phyloP scores from a whole-genome alignment of 2,797 vertebrate species.

The Myotis findleyi region DNA sequence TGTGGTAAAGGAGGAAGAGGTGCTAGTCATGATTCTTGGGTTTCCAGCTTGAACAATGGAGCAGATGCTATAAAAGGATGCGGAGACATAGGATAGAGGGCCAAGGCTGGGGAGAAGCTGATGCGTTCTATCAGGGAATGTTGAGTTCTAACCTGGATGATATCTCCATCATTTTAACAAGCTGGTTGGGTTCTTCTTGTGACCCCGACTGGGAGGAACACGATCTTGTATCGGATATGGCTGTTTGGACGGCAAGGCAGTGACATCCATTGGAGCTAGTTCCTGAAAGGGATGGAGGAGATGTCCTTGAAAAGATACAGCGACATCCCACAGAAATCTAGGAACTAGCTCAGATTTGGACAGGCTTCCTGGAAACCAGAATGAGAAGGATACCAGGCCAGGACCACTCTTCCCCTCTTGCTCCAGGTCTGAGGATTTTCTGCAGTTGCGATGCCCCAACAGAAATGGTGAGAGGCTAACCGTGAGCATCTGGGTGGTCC shows the following conservation, averaged over 20 bases:
- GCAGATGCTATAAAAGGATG: not conserved
- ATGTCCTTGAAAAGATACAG: not conserved
- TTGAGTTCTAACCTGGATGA: not conserved
- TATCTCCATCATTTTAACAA: not conserved
- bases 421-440: not conserved
- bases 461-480: not conserved
- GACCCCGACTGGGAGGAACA: not conserved
- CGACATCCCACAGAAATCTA: not conserved
- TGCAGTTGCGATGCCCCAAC: not conserved
- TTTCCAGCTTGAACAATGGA: not conserved
- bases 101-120: not conserved
- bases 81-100: not conserved
- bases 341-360: not conserved
- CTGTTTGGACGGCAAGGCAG: not conserved
- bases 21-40: not conserved
- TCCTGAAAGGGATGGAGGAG: not conserved
- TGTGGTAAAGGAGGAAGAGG: not conserved
- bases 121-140: not conserved
- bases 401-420: not conserved
- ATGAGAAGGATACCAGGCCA: not conserved
- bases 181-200: not conserved
- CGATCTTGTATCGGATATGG: not conserved
- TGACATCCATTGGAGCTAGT: fast-evolving
- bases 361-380: not conserved
- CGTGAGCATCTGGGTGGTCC: not conserved